Conservation (phyloP, 2,888 invertebrate genomes). For the Thera obeliscata region DNA sequence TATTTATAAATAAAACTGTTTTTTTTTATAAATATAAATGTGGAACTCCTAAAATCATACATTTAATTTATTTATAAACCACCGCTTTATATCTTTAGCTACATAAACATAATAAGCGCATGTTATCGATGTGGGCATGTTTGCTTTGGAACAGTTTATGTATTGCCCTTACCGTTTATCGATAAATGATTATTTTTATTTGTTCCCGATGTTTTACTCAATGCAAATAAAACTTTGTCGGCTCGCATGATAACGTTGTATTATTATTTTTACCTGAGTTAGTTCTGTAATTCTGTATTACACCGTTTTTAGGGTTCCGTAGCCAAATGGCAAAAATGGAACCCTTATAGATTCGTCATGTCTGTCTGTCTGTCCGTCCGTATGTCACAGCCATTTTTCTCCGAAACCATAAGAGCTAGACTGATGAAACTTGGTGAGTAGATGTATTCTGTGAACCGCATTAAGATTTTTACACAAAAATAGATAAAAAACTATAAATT, state of each 20-base stretch:
- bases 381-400: too few relatives aligned
- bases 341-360: too few relatives aligned
- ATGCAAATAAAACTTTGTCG: neutral
- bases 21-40: neutral
- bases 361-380: too few relatives aligned
- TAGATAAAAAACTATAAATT: too few relatives aligned
- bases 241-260: neutral
- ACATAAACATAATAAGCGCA: slow-evolving; percentile 46
- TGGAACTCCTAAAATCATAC: neutral
- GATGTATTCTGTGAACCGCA: too few relatives aligned
- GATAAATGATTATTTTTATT: slow-evolving; percentile 46
- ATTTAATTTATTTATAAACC: slow-evolving; percentile 17
- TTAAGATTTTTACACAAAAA: too few relatives aligned
- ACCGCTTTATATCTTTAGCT: slow-evolving; percentile 13
- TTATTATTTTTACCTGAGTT: neutral
- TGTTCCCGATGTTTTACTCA: neutral
- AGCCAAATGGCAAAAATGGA: too few relatives aligned
- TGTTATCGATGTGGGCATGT: slow-evolving; percentile 54
- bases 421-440: too few relatives aligned
- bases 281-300: neutral
- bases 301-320: too few relatives aligned
- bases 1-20: neutral
- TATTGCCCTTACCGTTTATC: slow-evolving; percentile 48
- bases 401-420: too few relatives aligned
- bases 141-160: slow-evolving; percentile 49